phyloP scores from a whole-genome alignment of 2,888 invertebrate genomes.

The Agonopterix heracliana region DNA sequence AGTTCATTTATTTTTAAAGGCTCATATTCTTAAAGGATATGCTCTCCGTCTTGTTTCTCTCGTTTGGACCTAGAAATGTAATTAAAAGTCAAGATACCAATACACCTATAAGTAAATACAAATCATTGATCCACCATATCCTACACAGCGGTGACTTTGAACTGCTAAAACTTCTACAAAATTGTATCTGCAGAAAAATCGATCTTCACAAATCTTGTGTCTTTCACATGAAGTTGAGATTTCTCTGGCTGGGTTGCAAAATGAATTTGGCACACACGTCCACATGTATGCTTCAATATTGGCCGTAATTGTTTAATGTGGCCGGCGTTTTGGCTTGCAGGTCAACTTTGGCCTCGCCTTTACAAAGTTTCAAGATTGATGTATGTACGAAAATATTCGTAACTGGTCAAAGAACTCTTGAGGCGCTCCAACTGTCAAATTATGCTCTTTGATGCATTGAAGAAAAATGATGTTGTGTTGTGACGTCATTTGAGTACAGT shows the following conservation, averaged over 20 bases:
- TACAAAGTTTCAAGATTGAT: neutral
- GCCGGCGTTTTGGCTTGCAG: slow-evolving; percentile 6
- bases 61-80: too few species aligned
- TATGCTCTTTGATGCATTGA: neutral
- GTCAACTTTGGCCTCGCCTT: slow-evolving; percentile 14
- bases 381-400: neutral
- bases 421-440: neutral
- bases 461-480: too few species aligned
- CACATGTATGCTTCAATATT: slow-evolving; percentile 2
- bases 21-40: too few species aligned
- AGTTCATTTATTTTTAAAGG: too few species aligned
- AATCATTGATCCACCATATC: neutral
- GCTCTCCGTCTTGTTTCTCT: too few species aligned
- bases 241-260: neutral
- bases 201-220: too few species aligned
- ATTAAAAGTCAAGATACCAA: too few species aligned
- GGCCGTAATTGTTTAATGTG: slow-evolving; percentile 7
- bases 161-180: neutral
- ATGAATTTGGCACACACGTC: neutral
- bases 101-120: too few species aligned
- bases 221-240: neutral
- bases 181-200: too few species aligned
- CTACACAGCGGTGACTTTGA: slow-evolving; percentile 1
- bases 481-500: too few species aligned
- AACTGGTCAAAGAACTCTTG: neutral